Evolutionary conservation across 2,113 vertebrate genomes (phyloP).

Genomic region (Leptocoma aspasia): DNA sequence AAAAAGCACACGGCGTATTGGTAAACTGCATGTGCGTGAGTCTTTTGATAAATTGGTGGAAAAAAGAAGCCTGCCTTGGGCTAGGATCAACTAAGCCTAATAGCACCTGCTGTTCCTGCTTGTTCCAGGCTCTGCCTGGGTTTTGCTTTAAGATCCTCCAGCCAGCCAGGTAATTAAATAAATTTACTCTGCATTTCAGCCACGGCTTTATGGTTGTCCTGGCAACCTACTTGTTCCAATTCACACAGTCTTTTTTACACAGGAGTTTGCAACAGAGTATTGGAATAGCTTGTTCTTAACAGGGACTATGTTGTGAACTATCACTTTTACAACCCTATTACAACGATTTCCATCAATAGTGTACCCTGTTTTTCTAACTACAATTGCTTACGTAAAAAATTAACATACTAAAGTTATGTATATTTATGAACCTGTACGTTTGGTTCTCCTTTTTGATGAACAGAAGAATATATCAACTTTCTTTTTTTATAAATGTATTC

Average conservation of each 20-base stretch:
- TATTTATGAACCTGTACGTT: background rate
- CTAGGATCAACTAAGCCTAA: background rate
- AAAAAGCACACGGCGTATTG: background rate
- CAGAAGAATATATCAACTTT: background rate
- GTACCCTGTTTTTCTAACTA: background rate
- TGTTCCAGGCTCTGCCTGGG: background rate
- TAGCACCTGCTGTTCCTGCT: background rate
- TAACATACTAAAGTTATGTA: background rate
- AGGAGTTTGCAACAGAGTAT: background rate
- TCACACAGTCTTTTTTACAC: background rate
- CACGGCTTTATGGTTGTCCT: background rate
- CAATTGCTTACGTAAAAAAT: background rate
- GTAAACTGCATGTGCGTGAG: accelerated
- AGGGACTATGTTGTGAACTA: background rate
- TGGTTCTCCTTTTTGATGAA: background rate
- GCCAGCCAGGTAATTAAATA: background rate
- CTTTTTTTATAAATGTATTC: accelerated
- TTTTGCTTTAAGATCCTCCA: background rate
- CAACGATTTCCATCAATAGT: background rate
- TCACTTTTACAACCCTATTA: background rate
- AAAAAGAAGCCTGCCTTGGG: background rate
- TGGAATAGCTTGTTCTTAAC: background rate
- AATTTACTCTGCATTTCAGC: background rate
- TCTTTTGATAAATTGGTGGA: background rate
- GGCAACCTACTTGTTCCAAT: background rate